Base-by-base conservation (phyloP, 2,797 vertebrate species). In the Aldrovandia affinis region DNA sequence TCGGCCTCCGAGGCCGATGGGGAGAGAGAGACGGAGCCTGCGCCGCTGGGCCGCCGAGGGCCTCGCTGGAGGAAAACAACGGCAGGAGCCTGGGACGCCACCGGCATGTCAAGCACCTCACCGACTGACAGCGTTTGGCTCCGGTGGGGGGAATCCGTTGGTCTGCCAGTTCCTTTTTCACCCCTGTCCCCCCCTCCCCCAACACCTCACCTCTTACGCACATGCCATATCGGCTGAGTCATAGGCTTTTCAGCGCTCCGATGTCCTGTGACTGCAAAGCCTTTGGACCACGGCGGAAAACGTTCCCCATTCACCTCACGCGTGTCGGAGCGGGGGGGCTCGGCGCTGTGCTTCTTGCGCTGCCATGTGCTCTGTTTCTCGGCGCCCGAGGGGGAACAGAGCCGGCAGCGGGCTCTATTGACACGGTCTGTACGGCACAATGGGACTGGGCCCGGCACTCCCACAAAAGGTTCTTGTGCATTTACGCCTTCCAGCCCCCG, bases 21-120 rank as follows among this genome's bases (percentile, higher is more conserved):
- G 33, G 57, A 44, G 52, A 50, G 57, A 59, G n/a, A 83, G 36
- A 63, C 47, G 79, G 63, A 75, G 70, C 80, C 80, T 10, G 28
- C 54, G 39, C 78, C n/a, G 80, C n/a, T n/a, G 52, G 42, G 50
- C 83, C 52, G 15, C 5, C 36, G 55, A 75, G 22, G 5, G 61
- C 44, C 33, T 61, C 20, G 55, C 39, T n/a, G 12, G 57, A n/a
- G 15, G 88, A 88, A 91, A 91, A 93, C 91, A 90, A 81, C 91
- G 92, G 88, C 91, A 93, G 89, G 84, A 88, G 91, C 92, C 88
- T 89, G 86, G 80, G 90, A 92, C 93, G 92, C 70, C 91, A 93
- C 82, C 89, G 86, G 93, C 91, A 93, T 94, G 91, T 91, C 89
- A 94, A 95, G 85, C 88, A 89, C 84, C 85, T 86, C 87, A 88